Base-by-base conservation (phyloP, 2,888 invertebrate genomes). In the Bedellia somnulentella region DNA sequence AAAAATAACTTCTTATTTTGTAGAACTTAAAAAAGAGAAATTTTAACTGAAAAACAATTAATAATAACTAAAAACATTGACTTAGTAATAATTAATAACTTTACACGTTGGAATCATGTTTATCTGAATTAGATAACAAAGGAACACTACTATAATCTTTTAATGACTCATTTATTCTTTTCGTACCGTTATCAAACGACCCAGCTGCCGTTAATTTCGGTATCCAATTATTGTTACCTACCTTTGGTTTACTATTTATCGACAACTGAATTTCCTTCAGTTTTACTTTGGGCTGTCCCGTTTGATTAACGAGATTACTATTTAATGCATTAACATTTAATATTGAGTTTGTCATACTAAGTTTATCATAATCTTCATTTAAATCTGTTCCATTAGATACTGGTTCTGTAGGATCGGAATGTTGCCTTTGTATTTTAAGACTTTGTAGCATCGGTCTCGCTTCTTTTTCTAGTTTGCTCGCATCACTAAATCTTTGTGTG, bases 81-180 rank as follows among this genome's bases (percentile, higher is more conserved):
- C 5, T 9, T 18, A 18, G 9, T 18, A n/a, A n/a, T n/a, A n/a
- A n/a, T n/a, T n/a, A n/a, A n/a, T n/a, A n/a, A n/a, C n/a, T 17
- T 29, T 32, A 41, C 13, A 76, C 76, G 35, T 57, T 57, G 9
- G 76, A 77, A 59, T 77, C 75, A 40, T 59, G 63, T 32, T 64
- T 56, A 35, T 60, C 60, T 39, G 71, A 73, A 36, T 67, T 73
- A 15, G 71, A 61, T 24, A 77, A 42, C 31, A 77, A 43, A 5
- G 77, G 77, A 15, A 76, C 73, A 44, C 73, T 75, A 40, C 77
- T 75, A 32, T 70, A 76, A 45, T 76, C 76, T 45, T 73, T 70
- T 30, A 73, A 51, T 36, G 54, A 44, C 32, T 68, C 68, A 15
- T 47, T 57, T 6, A 45, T 50, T 41, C 63, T 73, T 37, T 53